A percentile compares a stretch with the other conserved stretches of the same genome.
Evolutionary conservation across 2,797 vertebrate species (phyloP).

Genomic region (Manis crassicaudata): DNA sequence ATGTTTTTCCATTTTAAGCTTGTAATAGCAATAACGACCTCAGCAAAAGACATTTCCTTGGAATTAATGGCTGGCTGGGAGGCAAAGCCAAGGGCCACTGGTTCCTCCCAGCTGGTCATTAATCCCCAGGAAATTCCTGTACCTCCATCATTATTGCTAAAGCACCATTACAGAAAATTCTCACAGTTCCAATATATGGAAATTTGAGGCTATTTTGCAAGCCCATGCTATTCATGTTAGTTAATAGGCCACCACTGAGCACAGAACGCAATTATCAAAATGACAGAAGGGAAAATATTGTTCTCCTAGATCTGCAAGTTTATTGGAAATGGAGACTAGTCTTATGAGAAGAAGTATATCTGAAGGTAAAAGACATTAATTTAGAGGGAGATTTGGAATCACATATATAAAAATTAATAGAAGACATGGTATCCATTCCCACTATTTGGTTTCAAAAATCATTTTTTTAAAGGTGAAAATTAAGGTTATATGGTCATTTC

Average conservation of each 20-base stretch:
- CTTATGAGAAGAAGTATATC: constrained; percentile 80
- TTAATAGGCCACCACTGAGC: constrained; percentile 81
- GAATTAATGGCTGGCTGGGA: constrained; percentile 79
- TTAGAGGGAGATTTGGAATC: constrained; percentile 77
- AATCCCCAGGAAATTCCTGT: constrained; percentile 81
- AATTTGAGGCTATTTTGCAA: constrained; percentile 81
- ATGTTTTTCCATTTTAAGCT: constrained; percentile 80
- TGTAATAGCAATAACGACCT: constrained; percentile 75
- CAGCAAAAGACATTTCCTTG: constrained; percentile 72
- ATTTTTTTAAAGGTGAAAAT: neutral
- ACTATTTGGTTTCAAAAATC: constrained; percentile 30
- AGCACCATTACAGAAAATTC: constrained; percentile 78
- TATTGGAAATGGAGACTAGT: constrained; percentile 72
- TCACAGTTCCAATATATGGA: constrained; percentile 77
- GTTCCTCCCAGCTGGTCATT: constrained; percentile 70
- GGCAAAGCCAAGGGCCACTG: constrained; percentile 76
- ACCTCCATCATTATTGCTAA: constrained; percentile 78
- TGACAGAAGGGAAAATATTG: constrained; percentile 79
- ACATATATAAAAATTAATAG: constrained; percentile 67
- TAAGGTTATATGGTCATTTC: constrained; percentile 30
- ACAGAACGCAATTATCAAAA: constrained; percentile 84
- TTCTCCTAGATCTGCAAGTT: constrained; percentile 80
- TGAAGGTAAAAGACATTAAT: constrained; percentile 81
- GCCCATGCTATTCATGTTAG: constrained; percentile 60
- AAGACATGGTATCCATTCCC: constrained; percentile 55